Conservation (phyloP, 2,888 invertebrate species). For the Octonoba sinensis region DNA sequence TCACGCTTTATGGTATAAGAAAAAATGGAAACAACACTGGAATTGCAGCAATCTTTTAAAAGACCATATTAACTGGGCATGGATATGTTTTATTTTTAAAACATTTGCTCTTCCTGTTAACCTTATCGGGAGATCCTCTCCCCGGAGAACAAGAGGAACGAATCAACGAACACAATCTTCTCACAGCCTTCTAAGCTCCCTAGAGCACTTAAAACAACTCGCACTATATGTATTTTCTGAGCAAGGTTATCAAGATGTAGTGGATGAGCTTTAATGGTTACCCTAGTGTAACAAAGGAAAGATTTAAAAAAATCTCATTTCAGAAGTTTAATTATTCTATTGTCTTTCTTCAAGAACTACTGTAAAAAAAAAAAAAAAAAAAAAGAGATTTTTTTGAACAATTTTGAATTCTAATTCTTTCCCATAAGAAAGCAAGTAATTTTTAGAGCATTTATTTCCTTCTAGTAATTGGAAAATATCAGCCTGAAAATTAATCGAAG, state of each 20-base stretch:
- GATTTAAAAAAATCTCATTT: slow-evolving; percentile 12
- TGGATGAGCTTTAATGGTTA: slow-evolving; percentile 6
- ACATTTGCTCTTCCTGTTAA: background rate
- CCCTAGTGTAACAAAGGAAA: slow-evolving; percentile 1
- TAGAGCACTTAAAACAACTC: background rate
- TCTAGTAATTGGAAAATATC: too few species aligned
- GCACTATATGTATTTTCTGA: too few species aligned
- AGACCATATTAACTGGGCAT: background rate
- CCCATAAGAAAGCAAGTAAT: background rate
- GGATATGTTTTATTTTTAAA: slow-evolving; percentile 15
- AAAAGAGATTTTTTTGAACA: too few species aligned
- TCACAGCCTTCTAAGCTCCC: slow-evolving; percentile 5
- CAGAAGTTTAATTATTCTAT: slow-evolving; percentile 19
- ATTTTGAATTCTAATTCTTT: too few species aligned
- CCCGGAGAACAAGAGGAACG: background rate
- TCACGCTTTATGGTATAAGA: background rate
- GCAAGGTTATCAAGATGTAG: too few species aligned
- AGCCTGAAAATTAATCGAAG: too few species aligned
- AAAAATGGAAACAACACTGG: background rate
- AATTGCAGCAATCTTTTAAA: slow-evolving; percentile 8
- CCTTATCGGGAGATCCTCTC: slow-evolving; percentile 1
- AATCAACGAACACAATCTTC: slow-evolving; percentile 13
- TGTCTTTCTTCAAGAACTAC: background rate
- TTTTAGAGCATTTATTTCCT: background rate
- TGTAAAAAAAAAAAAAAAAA: too few species aligned